Evolutionary conservation across 2,113 vertebrate species (phyloP), one percentile per base, ranked within the genome.

Genomic region (Oxyura jamaicensis): DNA sequence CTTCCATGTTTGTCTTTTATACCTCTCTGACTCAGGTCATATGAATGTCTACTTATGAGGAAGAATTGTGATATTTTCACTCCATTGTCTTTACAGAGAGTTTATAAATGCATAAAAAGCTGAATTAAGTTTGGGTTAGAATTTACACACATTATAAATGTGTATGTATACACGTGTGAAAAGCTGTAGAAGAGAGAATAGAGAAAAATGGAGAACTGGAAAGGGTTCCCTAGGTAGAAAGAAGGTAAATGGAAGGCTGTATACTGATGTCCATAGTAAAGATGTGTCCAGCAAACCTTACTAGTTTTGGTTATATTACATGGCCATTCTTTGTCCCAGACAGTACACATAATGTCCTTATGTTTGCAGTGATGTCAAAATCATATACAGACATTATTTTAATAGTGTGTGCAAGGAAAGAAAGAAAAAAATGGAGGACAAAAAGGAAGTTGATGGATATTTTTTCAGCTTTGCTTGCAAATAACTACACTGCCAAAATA

Each of bases 161-260:
- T 1, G 0, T n/a, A 73, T 22, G 8, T 26, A 26, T 28, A 58
- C 1, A 11, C 1, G 1, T 6, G 3, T 62, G 10, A 68, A 88
- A 84, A 85, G 10, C 23, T 62, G 11, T 33, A 85, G 20, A 48
- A 48, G 46, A 48, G 20, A 48, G 46, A 48, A 48, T 22, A 75
- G 22, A 88, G 11, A 8, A 36, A 52, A 21, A 26, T 25, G 4
- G 11, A 77, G 41, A 39, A 78, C 14, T 69, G 25, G 12, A 72
- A 81, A 76, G 25, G 7, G 9, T 8, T 72, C 23, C 19, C 10
- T 65, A 52, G 2, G 31, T 29, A 83, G 19, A 16, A 79, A 26
- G 5, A 13, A 72, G 25, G 33, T 26, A 16, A 60, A 18, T 60
- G 16, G 13, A 59, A 5, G 4, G 12, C 8, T 50, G 8, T 29